Percentiles rank a stretch among this genome's conserved stretches.
These are phyloP conservation scores for Leptobrachium ailaonicum DNA, from an alignment of 2,113 vertebrate genomes.

Conservation along the genomic window DNA sequence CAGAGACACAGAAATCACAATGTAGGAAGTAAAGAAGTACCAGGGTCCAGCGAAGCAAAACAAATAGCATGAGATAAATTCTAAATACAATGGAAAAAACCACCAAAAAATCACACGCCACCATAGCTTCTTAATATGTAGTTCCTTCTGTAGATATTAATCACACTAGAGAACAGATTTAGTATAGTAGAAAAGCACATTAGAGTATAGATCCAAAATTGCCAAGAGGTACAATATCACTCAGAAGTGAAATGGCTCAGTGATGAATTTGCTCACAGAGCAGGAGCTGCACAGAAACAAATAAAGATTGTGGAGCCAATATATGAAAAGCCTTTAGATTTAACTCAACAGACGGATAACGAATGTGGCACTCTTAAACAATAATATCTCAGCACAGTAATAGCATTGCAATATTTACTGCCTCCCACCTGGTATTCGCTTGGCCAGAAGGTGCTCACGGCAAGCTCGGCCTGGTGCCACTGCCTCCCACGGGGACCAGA, in stretches of 20 bases:
- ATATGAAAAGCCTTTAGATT: no score
- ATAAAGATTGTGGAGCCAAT: background rate
- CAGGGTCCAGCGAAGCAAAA: background rate
- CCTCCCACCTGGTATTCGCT: conserved; percentile 90
- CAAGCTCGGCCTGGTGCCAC: conserved; percentile 95
- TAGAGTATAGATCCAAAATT: background rate
- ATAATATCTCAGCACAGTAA: no score
- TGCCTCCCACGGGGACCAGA: conserved; percentile 84
- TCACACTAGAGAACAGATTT: background rate
- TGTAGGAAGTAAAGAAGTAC: background rate
- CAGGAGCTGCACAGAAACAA: background rate
- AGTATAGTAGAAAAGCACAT: background rate
- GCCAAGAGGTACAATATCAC: background rate
- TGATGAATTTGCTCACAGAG: background rate
- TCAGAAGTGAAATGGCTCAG: background rate
- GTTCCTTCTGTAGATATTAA: background rate
- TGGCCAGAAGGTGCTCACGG: conserved; percentile 97
- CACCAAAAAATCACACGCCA: background rate
- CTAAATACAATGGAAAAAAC: background rate
- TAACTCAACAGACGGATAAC: no score
- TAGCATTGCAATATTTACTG: background rate
- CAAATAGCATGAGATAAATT: background rate
- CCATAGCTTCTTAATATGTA: background rate
- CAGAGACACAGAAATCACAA: background rate
- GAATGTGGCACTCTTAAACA: no score